phyloP scores from a whole-genome alignment of 2,888 invertebrate species.

The Volucella zonaria region DNA sequence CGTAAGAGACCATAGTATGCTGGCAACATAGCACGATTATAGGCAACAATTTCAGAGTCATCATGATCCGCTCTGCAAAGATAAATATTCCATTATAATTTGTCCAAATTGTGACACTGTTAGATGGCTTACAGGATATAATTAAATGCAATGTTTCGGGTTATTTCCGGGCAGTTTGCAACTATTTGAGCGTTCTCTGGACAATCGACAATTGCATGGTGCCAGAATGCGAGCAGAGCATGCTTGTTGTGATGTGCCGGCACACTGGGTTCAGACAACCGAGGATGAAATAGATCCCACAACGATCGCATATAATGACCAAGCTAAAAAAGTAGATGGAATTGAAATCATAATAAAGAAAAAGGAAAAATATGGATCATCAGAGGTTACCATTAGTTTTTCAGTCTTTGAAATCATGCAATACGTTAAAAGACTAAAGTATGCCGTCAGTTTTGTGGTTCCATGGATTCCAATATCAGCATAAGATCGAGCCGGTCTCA shows the following conservation, averaged over 20 bases:
- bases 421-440: conserved; percentile 95
- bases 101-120: neutral
- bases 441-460: conserved; percentile 94
- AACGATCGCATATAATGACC: conserved; percentile 95
- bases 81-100: neutral
- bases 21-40: conserved; percentile 96
- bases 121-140: conserved; percentile 91
- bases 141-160: conserved; percentile 97
- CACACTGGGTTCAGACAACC: conserved; percentile 96
- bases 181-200: conserved; percentile 95
- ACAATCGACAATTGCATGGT: conserved; percentile 95
- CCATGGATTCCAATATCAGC: conserved; percentile 94
- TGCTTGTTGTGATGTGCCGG: conserved; percentile 98
- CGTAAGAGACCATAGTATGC: conserved; percentile 95
- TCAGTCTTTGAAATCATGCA: conserved; percentile 95
- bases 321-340: conserved; percentile 85
- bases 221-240: conserved; percentile 95
- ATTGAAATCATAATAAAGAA: neutral
- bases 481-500: conserved; percentile 93
- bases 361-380: neutral
- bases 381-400: conserved; percentile 91
- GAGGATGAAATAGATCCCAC: conserved; percentile 97
- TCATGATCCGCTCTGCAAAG: conserved; percentile 94
- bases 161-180: conserved; percentile 92
- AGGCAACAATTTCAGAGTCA: conserved; percentile 96